Evolutionary conservation across 2,888 invertebrate genomes (phyloP), one percentile per base, ranked within the genome.

Genomic region (Apamea epomidion): DNA sequence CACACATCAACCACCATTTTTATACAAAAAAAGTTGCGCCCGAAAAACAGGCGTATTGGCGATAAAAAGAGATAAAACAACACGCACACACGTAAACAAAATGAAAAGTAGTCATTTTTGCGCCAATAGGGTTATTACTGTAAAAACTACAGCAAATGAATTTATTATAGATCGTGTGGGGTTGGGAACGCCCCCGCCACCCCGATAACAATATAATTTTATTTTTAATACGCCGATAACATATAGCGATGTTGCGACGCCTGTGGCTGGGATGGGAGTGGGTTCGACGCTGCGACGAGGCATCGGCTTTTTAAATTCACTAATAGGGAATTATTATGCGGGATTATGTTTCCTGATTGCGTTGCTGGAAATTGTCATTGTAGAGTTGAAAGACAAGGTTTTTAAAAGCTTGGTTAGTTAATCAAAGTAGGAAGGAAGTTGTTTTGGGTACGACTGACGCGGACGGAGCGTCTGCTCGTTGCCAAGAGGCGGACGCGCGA

Each of bases 141-240:
- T 82, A 97, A 96, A 97, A 96, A 97, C 96, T 97, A 96, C 94
- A 90, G 92, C 95, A 96, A 96, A 96, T 96, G 95, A 96, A 96
- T 96, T 96, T 96, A 97, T 96, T 96, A 96, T 94, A 91, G 92
- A 93, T 91, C 90, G 92, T 79, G 86, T 84, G 90, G 91, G 89
- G 82, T 82, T 87, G 91, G 84, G 83, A 80, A 91, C 91, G 90
- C 93, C 93, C 90, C 90, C 84, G 80, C 84, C 89, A 69, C 88
- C 86, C 89, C 84, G 84, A 90, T 91, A 91, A 92, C 93, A 92
- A 92, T 92, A 93, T 93, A 93, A 94, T 94, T 94, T 94, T 94
- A 93, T 95, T 94, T 95, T 95, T 94, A 95, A 95, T 94, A 93
- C 91, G 91, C 86, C 85, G 88, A 90, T 89, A 88, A 89, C 88